Evolutionary conservation across 2,113 vertebrate genomes (phyloP), one percentile per base, ranked within the genome.

Genomic region (Neolamprologus sp.): DNA sequence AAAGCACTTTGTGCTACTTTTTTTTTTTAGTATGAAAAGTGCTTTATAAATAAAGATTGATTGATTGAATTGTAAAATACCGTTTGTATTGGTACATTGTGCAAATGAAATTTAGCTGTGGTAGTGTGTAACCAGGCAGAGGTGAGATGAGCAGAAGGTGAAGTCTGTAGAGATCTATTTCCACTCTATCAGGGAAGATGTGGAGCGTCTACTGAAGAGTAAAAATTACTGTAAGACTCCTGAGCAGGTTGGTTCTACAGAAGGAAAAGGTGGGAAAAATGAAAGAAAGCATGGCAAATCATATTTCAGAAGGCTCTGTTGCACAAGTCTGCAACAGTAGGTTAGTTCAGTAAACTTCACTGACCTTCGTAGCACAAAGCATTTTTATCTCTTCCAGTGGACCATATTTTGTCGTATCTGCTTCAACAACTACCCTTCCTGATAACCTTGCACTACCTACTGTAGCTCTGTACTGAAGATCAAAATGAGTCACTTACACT

Each of bases 381-480:
- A 47, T 88, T 88, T 88, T 88, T 86, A 89, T 94, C 82, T 91
- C 65, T 42, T 81, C 73, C 82, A 37, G 8, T 40, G 60, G 90
- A 73, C 79, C 78, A 84, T 87, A 85, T 87, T 86, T 87, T 86
- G 31, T 80, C 51, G 11, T 87, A 88, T 92, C 87, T 88, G 71
- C 79, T 82, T 78, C 75, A 60, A 54, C 55, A 86, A 81, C 89
- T 82, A 82, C 60, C 57, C 68, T 84, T 60, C 51, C 85, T 79
- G 93, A 94, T 95, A 93, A 94, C 87, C 88, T 92, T 85, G 75
- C 57, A 21, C 45, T 87, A 63, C 85, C 53, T 79, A 42, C 65
- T 40, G n/a, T 23, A 80, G 37, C 55, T 10, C 21, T 33, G 40
- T 82, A 42, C 82, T 33, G 14, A 82, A 85, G 80, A 82, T 87